Conservation (phyloP, 1,140 invertebrate genomes). For the Tetramorium alpestre region DNA sequence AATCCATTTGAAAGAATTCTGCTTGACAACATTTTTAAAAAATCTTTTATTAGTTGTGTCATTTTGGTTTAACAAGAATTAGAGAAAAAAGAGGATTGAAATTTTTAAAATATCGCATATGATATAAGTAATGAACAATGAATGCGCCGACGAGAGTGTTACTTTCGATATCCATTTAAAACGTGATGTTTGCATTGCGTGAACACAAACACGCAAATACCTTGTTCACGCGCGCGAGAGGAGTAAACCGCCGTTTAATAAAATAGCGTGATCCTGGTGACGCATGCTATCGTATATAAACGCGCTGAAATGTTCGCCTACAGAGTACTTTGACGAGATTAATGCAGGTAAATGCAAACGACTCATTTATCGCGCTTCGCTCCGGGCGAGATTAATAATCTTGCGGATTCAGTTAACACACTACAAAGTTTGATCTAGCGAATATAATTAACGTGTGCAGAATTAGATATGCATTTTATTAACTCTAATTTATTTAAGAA, state of each 20-base stretch:
- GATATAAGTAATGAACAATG: slow-evolving; percentile 1
- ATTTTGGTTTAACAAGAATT: no score
- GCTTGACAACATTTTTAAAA: neutral
- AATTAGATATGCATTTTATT: slow-evolving; percentile 12
- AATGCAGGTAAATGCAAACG: slow-evolving; percentile 64
- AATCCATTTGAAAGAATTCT: neutral
- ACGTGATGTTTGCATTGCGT: slow-evolving; percentile 49
- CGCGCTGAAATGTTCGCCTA: slow-evolving; percentile 57
- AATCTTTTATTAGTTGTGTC: neutral
- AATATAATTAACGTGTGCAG: slow-evolving; percentile 20
- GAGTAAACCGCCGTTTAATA: slow-evolving; percentile 58
- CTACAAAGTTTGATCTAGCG: slow-evolving; percentile 49
- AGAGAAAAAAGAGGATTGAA: no score
- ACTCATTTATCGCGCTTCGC: slow-evolving; percentile 60
- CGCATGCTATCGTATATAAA: slow-evolving; percentile 61
- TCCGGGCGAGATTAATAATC: slow-evolving; percentile 59
- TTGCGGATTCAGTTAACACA: slow-evolving; percentile 57
- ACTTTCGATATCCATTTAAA: slow-evolving; percentile 55
- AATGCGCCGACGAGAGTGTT: neutral
- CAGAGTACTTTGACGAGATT: slow-evolving; percentile 68
- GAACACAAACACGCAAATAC: slow-evolving; percentile 56
- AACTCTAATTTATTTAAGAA: neutral
- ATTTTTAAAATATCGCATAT: neutral
- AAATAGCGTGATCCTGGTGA: slow-evolving; percentile 44
- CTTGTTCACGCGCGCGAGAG: slow-evolving; percentile 20